Percentiles rank a stretch among this genome's conserved stretches.
These are phyloP conservation scores for Pseudoatta argentina DNA, from an alignment of 1,140 invertebrate genomes.

Conservation along the genomic window DNA sequence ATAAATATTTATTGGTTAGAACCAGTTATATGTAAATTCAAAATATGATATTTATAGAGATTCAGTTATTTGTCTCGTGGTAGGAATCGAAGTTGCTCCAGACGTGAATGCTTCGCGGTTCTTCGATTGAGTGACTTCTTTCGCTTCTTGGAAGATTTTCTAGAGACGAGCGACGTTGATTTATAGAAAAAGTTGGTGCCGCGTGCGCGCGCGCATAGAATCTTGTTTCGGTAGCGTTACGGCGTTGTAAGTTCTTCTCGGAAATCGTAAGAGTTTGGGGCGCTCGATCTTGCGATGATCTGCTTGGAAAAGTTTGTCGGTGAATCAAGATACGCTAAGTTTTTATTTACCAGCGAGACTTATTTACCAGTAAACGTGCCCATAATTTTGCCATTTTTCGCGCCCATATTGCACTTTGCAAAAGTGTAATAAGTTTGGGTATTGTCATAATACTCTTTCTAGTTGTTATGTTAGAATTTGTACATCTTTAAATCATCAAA, in stretches of 20 bases:
- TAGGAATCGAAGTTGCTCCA: neutral
- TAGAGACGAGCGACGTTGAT: constrained; percentile 28
- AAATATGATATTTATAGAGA: neutral
- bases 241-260: constrained; percentile 45
- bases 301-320: constrained; percentile 46
- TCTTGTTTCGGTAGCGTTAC: constrained; percentile 53
- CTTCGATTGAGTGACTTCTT: constrained; percentile 41
- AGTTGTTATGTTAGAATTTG: neutral
- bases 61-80: constrained; percentile 28
- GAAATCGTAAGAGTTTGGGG: constrained; percentile 32
- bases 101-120: constrained; percentile 28
- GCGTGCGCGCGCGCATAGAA: constrained; percentile 17
- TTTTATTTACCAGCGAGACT: constrained; percentile 43
- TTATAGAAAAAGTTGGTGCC: constrained; percentile 65
- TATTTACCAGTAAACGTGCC: constrained; percentile 56
- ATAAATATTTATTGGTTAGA: neutral
- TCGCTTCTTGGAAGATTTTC: constrained; percentile 15
- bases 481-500: neutral
- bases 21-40: neutral
- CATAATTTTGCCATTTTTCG: constrained; percentile 50
- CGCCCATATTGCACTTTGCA: constrained; percentile 37
- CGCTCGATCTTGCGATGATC: constrained; percentile 50
- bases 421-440: constrained; percentile 24
- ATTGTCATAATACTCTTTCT: neutral
- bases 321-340: constrained; percentile 60